Base-by-base conservation (phyloP, 2,797 vertebrate species). In the Psittacula derbiana region DNA sequence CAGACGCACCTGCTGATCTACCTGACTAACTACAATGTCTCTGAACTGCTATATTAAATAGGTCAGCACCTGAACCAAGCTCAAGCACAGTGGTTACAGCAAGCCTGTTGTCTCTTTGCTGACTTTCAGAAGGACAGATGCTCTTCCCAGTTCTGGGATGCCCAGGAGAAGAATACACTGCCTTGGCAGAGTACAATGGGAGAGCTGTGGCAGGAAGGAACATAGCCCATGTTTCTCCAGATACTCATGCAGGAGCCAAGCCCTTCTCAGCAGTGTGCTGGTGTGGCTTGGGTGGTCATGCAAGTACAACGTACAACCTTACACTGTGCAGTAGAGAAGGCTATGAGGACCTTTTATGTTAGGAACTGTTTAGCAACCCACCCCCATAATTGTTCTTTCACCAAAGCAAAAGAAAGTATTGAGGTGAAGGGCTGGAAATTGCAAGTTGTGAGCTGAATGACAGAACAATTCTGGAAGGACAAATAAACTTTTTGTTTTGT, bases 401-500 rank as follows among this genome's bases (percentile, higher is more conserved):
- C n/a, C 25, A 75, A 46, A 53, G 49, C 6, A 79, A 47, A 83
- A 67, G 40, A 27, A 80, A 73, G 8, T 28, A 18, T 47, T 76
- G 50, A 84, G 20, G n/a, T 58, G 36, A 83, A 61, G 19, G 52
- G 40, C 9, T 86, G 52, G 36, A 76, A 92, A 80, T 67, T 72
- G 28, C 70, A 89, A 44, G 18, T 70, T 78, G 72, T 27, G 20
- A 17, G 25, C 25, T 80, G n/a, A 92, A 61, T 58, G 43, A 40
- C 41, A 58, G 43, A 85, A 83, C 24, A 91, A 76, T 79, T 23
- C 30, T 72, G 52, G 53, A 82, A 93, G 44, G 64, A 73, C 67
- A 92, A 82, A 38, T 82, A 79, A 96, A 91, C 27, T 67, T 93
- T 70, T 70, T 46, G 31, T 60, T 91, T 95, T 93, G 33, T 86